Evolutionary conservation across 2,797 vertebrate species (phyloP).

Genomic region (Acanthurus lineatus): DNA sequence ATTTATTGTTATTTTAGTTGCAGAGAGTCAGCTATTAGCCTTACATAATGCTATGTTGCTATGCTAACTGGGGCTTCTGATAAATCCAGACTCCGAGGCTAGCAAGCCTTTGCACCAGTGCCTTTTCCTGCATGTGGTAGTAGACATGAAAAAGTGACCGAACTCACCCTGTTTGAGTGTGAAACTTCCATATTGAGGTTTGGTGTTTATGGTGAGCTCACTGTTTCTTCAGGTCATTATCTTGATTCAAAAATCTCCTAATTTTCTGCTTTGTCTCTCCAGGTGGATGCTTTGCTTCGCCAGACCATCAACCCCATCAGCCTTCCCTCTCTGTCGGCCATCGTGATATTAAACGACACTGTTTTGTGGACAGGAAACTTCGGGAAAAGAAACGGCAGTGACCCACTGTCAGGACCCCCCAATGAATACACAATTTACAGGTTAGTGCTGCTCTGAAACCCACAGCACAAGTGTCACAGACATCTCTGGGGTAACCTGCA

Average conservation of each 20-base stretch:
- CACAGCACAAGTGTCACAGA: neutral
- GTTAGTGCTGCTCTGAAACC: conserved; percentile 72
- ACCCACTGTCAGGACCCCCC: conserved; percentile 88
- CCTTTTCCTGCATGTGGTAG: no score
- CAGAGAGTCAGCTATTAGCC: no score
- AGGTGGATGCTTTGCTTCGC: conserved; percentile 91
- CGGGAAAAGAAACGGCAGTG: conserved; percentile 90
- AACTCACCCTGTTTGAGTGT: no score
- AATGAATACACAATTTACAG: conserved; percentile 96
- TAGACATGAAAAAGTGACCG: no score
- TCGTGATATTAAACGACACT: conserved; percentile 93
- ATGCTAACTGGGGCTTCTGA: no score
- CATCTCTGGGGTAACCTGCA: neutral
- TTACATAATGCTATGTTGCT: no score
- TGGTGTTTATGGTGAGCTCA: no score
- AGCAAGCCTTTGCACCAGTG: no score
- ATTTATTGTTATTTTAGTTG: no score
- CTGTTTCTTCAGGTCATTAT: no score
- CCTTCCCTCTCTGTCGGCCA: conserved; percentile 92
- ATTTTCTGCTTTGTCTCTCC: neutral
- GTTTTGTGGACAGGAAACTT: conserved; percentile 98
- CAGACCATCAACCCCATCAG: conserved; percentile 85
- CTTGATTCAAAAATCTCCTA: neutral
- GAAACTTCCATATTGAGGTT: no score
- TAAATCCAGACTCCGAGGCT: no score